Percentiles rank a stretch among this genome's conserved stretches.
Conservation (phyloP, 2,113 vertebrate genomes). For the Tetrax tetrax region DNA sequence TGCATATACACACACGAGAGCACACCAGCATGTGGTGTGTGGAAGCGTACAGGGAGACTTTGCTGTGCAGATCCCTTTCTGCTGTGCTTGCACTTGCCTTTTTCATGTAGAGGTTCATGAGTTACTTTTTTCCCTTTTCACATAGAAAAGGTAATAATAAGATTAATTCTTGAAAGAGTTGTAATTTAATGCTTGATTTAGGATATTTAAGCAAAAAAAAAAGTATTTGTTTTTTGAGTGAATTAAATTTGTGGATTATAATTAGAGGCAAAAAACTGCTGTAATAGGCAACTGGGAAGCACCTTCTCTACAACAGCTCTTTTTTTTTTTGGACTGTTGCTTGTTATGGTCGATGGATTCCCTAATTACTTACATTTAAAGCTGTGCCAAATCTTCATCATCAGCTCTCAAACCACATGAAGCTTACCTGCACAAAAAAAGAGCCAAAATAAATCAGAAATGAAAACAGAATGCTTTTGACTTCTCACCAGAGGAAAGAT, state of each 20-base stretch:
- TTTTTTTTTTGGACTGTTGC: conserved; percentile 12
- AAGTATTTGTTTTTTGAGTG: not conserved
- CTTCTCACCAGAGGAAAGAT: not conserved
- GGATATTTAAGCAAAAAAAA: not conserved
- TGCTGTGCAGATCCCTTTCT: not conserved
- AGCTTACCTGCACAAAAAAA: not conserved
- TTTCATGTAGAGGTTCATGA: not conserved
- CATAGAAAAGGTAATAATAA: not conserved
- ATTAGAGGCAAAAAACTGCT: conserved; percentile 10
- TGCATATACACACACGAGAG: not conserved
- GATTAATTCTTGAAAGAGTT: not conserved
- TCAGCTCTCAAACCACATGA: not conserved
- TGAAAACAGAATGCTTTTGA: not conserved
- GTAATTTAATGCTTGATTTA: conserved; percentile 58
- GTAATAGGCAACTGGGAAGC: not conserved
- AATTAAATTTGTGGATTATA: conserved; percentile 24
- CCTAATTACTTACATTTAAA: conserved; percentile 45
- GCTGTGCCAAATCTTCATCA: conserved; percentile 19
- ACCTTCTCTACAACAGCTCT: fast-evolving
- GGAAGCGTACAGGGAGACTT: not conserved
- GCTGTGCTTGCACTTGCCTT: not conserved
- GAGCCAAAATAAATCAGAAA: not conserved
- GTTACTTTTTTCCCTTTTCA: not conserved
- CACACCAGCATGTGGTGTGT: not conserved
- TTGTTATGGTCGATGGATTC: conserved; percentile 37